These are phyloP conservation scores for Drosophila elegans DNA, from an alignment of 1,140 invertebrate genomes.

Conservation along the genomic window DNA sequence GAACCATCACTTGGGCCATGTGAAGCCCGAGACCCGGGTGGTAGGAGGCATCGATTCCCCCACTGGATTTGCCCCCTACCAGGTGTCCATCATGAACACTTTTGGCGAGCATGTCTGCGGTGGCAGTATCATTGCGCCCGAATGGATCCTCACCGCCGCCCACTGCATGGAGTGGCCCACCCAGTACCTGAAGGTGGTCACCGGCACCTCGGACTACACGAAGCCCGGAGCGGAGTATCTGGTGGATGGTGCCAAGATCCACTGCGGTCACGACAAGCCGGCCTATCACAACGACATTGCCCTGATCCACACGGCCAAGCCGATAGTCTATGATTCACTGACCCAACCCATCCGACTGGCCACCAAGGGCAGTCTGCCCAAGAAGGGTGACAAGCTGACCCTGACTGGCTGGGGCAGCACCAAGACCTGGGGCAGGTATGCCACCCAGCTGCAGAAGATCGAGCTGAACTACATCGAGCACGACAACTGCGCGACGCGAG, in stretches of 20 bases:
- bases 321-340: conserved; percentile 84
- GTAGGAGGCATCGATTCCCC: conserved; percentile 84
- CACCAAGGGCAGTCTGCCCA: conserved; percentile 37
- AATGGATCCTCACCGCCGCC: conserved; percentile 84
- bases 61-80: conserved; percentile 83
- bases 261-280: conserved; percentile 74
- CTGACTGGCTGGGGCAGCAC: conserved; percentile 87
- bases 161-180: conserved; percentile 84
- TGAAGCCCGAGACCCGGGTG: conserved; percentile 67
- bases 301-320: conserved; percentile 81
- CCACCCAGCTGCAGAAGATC: conserved; percentile 71
- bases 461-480: conserved; percentile 58
- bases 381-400: conserved; percentile 69
- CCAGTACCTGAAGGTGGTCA: conserved; percentile 70
- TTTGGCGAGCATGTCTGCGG: conserved; percentile 84
- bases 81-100: conserved; percentile 84
- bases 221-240: conserved; percentile 64
- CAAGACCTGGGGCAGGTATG: conserved; percentile 68
- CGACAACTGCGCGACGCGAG: conserved; percentile 44
- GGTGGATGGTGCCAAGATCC: conserved; percentile 58
- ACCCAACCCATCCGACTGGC: conserved; percentile 84
- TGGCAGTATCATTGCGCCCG: conserved; percentile 80
- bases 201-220: conserved; percentile 67
- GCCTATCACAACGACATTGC: conserved; percentile 86
- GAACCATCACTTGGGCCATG: conserved; percentile 36